These are phyloP conservation scores for Syrista parreyssii DNA, from an alignment of 2,888 invertebrate genomes.

Conservation along the genomic window DNA sequence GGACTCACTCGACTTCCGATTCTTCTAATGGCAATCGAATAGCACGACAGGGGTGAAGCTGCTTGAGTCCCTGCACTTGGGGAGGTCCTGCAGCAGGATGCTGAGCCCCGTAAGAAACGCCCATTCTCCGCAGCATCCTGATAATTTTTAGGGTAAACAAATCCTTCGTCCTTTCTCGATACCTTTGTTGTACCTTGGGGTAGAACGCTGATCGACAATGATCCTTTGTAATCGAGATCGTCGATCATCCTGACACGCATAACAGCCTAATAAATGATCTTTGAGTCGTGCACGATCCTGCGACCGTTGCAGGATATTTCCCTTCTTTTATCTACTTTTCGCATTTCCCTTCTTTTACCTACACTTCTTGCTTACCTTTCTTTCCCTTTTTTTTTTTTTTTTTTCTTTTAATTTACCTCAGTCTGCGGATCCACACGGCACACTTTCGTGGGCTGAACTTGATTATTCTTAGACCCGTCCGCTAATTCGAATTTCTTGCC, in stretches of 20 bases:
- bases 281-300: neutral
- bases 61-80: neutral
- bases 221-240: conserved; percentile 21
- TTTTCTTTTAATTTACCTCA: neutral
- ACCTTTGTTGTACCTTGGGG: conserved; percentile 24
- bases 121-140: conserved; percentile 15
- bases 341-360: neutral
- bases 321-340: neutral
- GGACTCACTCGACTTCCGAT: neutral
- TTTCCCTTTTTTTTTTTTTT: neutral
- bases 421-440: neutral
- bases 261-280: conserved; percentile 7
- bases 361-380: neutral
- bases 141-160: conserved; percentile 46
- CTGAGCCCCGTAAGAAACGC: neutral
- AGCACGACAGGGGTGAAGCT: neutral
- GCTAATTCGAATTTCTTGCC: neutral
- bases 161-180: conserved; percentile 25
- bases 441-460: neutral
- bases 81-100: neutral
- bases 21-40: conserved; percentile 27
- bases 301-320: conserved; percentile 6
- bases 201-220: conserved; percentile 9
- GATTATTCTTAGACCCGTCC: neutral
- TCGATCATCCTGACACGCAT: conserved; percentile 15